These are phyloP conservation scores for Ceryle rudis DNA, from an alignment of 2,797 vertebrate genomes.

Conservation along the genomic window DNA sequence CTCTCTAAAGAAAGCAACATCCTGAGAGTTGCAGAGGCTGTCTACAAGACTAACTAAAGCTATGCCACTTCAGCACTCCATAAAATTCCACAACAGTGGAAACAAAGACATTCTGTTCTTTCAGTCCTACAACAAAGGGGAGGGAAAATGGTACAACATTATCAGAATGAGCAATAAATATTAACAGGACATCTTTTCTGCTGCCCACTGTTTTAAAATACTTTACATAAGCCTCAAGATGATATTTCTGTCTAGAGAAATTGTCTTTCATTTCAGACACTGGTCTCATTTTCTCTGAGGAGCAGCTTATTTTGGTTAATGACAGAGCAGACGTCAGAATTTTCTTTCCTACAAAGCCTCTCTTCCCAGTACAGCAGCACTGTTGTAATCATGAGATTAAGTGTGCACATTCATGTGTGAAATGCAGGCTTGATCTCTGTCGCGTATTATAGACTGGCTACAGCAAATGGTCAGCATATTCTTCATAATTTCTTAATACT, in stretches of 20 bases:
- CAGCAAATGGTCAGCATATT: slow-evolving; percentile 74
- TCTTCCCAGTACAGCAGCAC: slow-evolving; percentile 72
- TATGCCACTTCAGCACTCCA: neutral
- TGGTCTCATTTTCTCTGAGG: slow-evolving; percentile 7
- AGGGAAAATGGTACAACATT: fast-evolving
- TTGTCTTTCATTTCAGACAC: neutral
- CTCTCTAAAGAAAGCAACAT: neutral
- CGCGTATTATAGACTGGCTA: slow-evolving; percentile 74
- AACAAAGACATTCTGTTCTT: neutral
- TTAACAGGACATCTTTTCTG: neutral
- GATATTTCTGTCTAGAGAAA: neutral
- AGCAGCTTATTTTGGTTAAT: slow-evolving; percentile 37
- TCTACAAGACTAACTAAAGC: neutral
- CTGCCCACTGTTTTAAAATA: neutral
- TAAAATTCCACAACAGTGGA: neutral
- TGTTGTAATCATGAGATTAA: slow-evolving; percentile 84
- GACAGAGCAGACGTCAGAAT: slow-evolving; percentile 50
- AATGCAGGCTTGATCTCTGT: slow-evolving; percentile 85
- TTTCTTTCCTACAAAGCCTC: neutral
- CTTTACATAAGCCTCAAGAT: neutral
- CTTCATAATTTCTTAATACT: slow-evolving; percentile 70
- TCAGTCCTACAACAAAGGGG: fast-evolving
- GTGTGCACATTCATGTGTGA: slow-evolving; percentile 83
- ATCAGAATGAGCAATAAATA: fast-evolving
- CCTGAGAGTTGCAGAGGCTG: neutral